Base-by-base conservation (phyloP, 2,888 invertebrate genomes). In the Bellardia bayeri region DNA sequence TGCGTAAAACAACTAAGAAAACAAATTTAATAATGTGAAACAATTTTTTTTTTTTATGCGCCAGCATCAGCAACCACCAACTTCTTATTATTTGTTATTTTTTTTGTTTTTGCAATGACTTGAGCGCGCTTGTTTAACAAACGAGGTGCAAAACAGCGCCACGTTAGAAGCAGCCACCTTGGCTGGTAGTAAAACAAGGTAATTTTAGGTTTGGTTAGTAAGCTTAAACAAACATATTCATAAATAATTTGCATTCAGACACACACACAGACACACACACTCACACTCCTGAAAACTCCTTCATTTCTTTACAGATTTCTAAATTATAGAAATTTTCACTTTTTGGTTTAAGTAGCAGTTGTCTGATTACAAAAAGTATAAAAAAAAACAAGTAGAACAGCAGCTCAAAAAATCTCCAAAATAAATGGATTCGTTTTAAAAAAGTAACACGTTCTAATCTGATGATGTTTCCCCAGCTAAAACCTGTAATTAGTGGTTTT, bases 291-390 rank as follows among this genome's bases (percentile, higher is more conserved):
- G 76, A 42, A 54, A 74, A 74, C 81, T 61, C 11, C 64, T 82
- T 85, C 69, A 81, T 89, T 91, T 91, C 90, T 54, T 80, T 74
- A 63, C 68, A 74, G 90, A 76, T 78, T 85, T 86, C 87, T 82
- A 92, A 92, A 92, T 92, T 92, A 92, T 91, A 92, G 91, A 92
- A 91, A 92, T 91, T 91, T 92, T 86, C 79, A 80, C 82, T 82
- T 82, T 74, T 71, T 63, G 23, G 23, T 64, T 79, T 74, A 75
- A 75, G 88, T 72, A 71, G 81, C 82, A 64, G 56, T 74, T 80
- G 68, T 81, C 79, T 86, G 72, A 74, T 79, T 74, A 14, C 40
- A 63, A 68, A 54, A 69, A 71, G 23, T 23, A 23, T 2, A 61
- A 42, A 71, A 66, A 13, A 1, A 33, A 61, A 66, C 42, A 23